phyloP scores from a whole-genome alignment of 2,113 vertebrate species.

The Pangasianodon gigas region DNA sequence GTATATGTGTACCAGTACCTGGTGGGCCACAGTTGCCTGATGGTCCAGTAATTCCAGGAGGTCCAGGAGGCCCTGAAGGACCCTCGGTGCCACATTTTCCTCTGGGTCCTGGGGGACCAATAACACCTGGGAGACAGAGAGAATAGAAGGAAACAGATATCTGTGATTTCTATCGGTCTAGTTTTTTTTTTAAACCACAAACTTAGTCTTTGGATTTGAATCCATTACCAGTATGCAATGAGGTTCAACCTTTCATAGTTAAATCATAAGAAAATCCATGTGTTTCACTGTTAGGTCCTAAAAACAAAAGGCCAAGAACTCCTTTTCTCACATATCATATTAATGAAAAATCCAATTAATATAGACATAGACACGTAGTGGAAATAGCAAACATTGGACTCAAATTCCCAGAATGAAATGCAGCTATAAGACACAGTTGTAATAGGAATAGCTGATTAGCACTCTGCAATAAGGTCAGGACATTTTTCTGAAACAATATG shows the following conservation, averaged over 20 bases:
- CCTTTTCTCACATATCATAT: neutral
- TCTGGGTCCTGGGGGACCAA: conserved; percentile 64
- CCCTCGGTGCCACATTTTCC: conserved; percentile 66
- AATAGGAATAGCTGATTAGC: neutral
- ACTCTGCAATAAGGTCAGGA: neutral
- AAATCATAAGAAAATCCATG: neutral
- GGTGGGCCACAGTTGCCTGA: conserved; percentile 57
- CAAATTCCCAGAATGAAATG: neutral
- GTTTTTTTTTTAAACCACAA: neutral
- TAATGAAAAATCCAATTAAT: neutral
- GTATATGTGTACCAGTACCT: conserved; percentile 57
- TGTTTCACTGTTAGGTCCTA: neutral
- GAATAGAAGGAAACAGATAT: neutral
- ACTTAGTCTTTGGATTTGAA: neutral
- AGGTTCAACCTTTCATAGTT: neutral
- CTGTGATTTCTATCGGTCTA: neutral
- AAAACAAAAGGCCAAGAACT: neutral
- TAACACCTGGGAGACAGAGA: neutral
- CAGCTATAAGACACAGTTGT: no score
- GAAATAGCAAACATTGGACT: neutral
- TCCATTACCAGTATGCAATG: neutral
- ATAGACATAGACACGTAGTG: neutral
- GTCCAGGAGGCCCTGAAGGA: conserved; percentile 58
- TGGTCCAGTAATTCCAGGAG: conserved; percentile 57
- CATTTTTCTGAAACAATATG: neutral